Evolutionary conservation across 2,113 vertebrate species (phyloP), one percentile per base, ranked within the genome.

Genomic region (Rutilus rutilus): DNA sequence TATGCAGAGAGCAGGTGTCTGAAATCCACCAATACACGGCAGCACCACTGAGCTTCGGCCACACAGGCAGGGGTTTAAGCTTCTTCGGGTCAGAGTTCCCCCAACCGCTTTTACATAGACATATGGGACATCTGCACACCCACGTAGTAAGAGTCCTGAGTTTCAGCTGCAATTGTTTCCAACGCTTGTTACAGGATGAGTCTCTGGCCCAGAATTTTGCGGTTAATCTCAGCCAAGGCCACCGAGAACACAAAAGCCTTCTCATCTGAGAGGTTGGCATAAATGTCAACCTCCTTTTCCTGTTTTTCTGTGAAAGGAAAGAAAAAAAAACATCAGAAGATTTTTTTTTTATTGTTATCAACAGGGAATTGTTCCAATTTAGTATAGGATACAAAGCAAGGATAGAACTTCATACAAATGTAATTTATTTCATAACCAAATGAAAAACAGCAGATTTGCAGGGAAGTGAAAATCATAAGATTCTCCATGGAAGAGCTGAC

Each of bases 161-260:
- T 85, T 91, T 79, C 33, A 54, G 30, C 64, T 54, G 87, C 89
- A 83, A 87, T 90, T 90, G 82, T 86, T 54, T 64, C 23, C 42
- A 30, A 23, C 30, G 25, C 54, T 52, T 57, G n/a, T 87, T 93
- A 95, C 65, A 99, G 93, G 92, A 99, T 98, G 87, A 99, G 97
- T 93, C 96, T 97, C 86, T 99, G 98, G 89, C 97, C 98, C 93
- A 99, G 96, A 92, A 99, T 99, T 96, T 99, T 99, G 89, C 98
- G 97, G 95, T 99, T 99, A 95, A 99, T 99, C 95, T 99, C 98
- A 78, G 98, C 98, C 94, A 99, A 95, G 73, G 98, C 98, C 91
- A 99, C 98, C 21, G 98, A 99, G 93, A 99, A 99, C 88, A 99
- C 97, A 84, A 99, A 99, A 71, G 98, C 98, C 92, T 98, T 99